Evolutionary conservation across 2,888 invertebrate genomes (phyloP).

Genomic region (Ochropacha duplaris): DNA sequence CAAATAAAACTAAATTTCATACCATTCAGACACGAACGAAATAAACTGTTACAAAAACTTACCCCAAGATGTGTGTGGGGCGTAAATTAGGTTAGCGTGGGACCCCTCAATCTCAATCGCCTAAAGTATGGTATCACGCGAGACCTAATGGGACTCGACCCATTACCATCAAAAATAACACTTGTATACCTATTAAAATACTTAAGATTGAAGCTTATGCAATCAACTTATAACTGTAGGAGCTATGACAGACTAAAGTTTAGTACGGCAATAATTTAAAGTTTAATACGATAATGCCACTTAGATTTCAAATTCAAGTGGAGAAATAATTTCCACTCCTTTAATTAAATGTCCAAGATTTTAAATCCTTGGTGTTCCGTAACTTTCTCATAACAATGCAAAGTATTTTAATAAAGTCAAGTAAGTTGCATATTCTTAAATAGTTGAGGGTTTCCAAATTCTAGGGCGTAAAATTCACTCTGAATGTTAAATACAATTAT

Average conservation of each 20-base stretch:
- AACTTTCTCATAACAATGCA: neutral
- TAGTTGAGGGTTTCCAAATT: neutral
- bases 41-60: constrained; percentile 4
- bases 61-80: constrained; percentile 11
- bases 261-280: too few relatives aligned
- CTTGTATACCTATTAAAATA: constrained; percentile 5
- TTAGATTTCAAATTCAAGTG: too few relatives aligned
- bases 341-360: neutral
- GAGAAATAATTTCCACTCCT: constrained; percentile 7
- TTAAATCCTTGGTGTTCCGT: neutral
- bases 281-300: too few relatives aligned
- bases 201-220: neutral
- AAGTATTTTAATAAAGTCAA: neutral
- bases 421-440: neutral
- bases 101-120: constrained; percentile 42
- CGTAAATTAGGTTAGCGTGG: constrained; percentile 38
- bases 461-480: too few relatives aligned
- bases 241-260: neutral
- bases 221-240: neutral
- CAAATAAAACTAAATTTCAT: constrained; percentile 7
- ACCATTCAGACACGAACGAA: constrained; percentile 4
- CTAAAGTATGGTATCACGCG: constrained; percentile 41
- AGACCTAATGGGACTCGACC: too few relatives aligned
- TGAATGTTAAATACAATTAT: too few relatives aligned
- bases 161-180: constrained; percentile 15